These are phyloP conservation scores for Tetranychus cinnabarinus DNA, from an alignment of 1,140 invertebrate genomes.

Conservation along the genomic window DNA sequence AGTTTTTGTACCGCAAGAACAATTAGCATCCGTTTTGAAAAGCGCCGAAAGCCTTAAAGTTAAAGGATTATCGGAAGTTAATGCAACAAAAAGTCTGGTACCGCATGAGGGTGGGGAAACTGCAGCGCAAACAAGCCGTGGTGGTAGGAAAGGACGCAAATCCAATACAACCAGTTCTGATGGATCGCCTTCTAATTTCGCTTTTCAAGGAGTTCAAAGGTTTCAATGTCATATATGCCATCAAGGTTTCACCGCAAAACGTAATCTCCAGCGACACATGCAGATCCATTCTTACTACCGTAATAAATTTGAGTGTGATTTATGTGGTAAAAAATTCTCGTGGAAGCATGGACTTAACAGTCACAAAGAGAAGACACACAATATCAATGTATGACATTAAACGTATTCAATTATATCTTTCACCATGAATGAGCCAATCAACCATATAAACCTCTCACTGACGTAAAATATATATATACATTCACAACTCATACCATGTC, in stretches of 20 bases:
- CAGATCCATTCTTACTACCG: constrained; percentile 13
- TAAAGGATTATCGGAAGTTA: constrained; percentile 52
- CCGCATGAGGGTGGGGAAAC: background rate
- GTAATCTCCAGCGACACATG: constrained; percentile 10
- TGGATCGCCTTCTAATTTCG: background rate
- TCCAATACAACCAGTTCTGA: background rate
- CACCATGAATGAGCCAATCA: no score
- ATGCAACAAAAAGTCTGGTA: background rate
- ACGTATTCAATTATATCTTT: no score
- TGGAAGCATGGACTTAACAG: constrained; percentile 13
- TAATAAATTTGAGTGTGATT: constrained; percentile 12
- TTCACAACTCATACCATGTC: no score
- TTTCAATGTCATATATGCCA: constrained; percentile 5
- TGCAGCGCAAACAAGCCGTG: background rate
- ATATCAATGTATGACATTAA: constrained; percentile 2
- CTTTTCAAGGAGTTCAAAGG: background rate
- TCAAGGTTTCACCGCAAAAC: constrained; percentile 5
- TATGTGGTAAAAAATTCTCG: constrained; percentile 13
- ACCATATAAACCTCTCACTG: no score
- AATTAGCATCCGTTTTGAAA: constrained; percentile 58
- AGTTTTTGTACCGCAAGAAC: constrained; percentile 75
- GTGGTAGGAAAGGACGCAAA: background rate
- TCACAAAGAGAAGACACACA: constrained; percentile 6
- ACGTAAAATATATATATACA: no score
- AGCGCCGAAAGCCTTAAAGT: constrained; percentile 74